Conservation (phyloP, 2,797 vertebrate species). For the Cyclura pinguis region DNA sequence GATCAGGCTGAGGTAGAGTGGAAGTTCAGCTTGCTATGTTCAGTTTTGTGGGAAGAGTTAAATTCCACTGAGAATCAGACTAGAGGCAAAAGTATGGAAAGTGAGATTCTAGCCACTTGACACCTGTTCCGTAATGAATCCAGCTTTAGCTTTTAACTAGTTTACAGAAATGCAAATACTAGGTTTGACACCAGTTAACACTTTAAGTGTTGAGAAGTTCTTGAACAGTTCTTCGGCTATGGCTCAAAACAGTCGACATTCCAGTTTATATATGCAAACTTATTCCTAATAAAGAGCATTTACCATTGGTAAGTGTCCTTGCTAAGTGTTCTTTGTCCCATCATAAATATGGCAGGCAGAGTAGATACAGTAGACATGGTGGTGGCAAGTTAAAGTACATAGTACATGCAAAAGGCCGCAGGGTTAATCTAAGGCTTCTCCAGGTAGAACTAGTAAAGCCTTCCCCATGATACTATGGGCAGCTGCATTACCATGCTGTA, state of each 20-base stretch:
- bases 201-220: not conserved
- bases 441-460: not conserved
- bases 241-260: constrained; percentile 1
- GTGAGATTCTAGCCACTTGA: constrained; percentile 7
- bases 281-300: not conserved
- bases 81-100: not conserved
- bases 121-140: constrained; percentile 17
- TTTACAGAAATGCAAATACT: not conserved
- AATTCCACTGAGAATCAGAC: not conserved
- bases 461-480: not conserved
- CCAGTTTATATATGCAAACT: not conserved
- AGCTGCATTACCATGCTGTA: no score
- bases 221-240: not conserved
- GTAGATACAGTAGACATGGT: not conserved
- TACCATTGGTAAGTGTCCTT: not conserved
- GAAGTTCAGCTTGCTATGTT: not conserved
- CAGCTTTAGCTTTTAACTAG: constrained; percentile 25
- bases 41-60: not conserved
- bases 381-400: not conserved
- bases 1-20: not conserved
- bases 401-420: not conserved
- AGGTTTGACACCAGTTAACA: constrained; percentile 25
- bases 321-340: not conserved
- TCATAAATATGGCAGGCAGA: not conserved
- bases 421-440: not conserved